phyloP scores from a whole-genome alignment of 2,797 vertebrate species.

The Channallabes apus region DNA sequence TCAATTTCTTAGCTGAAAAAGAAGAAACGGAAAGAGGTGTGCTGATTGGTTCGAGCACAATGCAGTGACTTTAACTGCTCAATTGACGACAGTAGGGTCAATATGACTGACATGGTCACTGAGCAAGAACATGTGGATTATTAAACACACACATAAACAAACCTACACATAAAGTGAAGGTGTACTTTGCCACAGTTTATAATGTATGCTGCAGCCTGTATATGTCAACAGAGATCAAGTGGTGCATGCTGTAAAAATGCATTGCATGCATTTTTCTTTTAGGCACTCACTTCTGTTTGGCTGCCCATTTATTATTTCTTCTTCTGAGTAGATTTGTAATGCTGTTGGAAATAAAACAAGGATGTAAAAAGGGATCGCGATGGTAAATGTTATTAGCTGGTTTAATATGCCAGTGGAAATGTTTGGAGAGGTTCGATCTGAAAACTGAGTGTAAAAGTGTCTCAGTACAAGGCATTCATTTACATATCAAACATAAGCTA shows the following conservation, averaged over 20 bases:
- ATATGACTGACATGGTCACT: constrained; percentile 20
- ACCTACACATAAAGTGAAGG: constrained; percentile 16
- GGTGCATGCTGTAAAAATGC: constrained; percentile 16
- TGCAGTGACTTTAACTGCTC: constrained; percentile 42
- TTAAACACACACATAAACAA: constrained; percentile 28
- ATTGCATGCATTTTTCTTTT: constrained; percentile 27
- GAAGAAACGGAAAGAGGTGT: constrained; percentile 40
- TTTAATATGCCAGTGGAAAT: constrained; percentile 53
- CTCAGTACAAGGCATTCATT: constrained; percentile 29
- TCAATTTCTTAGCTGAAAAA: constrained; percentile 49
- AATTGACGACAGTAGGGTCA: constrained; percentile 43
- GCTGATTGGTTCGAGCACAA: constrained; percentile 39
- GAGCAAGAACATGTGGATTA: constrained; percentile 21
- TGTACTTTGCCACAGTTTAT: constrained; percentile 3
- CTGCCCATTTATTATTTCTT: constrained; percentile 43
- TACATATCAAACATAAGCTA: constrained; percentile 19
- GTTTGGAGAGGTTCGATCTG: constrained; percentile 42
- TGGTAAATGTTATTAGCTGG: constrained; percentile 52
- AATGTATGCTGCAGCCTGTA: constrained; percentile 17
- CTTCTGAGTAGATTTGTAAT: constrained; percentile 47
- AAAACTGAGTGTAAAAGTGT: constrained; percentile 40
- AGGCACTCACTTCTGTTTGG: constrained; percentile 25
- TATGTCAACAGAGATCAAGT: constrained; percentile 33
- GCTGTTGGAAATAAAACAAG: constrained; percentile 23
- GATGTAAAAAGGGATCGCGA: constrained; percentile 31